Evolutionary conservation across 2,797 vertebrate genomes (phyloP).

Genomic region (Schizopygopsis pylzovi): DNA sequence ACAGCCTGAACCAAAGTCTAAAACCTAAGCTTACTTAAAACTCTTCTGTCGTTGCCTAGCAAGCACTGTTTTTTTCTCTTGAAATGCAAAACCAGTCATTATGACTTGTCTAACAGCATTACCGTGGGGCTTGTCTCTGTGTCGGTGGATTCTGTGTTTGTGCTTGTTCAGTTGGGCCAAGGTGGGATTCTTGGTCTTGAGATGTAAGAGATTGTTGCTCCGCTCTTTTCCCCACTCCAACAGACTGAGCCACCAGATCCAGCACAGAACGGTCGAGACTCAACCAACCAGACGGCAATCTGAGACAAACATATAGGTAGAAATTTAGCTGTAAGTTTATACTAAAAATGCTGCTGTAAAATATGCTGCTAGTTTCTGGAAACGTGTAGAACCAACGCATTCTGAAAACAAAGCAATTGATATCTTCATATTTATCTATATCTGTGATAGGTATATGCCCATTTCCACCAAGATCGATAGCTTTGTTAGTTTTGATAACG

Average conservation of each 20-base stretch:
- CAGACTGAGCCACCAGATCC: constrained; percentile 86
- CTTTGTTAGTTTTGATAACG: not conserved
- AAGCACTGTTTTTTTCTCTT: not conserved
- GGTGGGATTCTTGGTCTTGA: constrained; percentile 37
- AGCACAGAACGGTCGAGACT: constrained; percentile 89
- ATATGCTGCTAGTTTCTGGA: not conserved
- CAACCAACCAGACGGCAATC: constrained; percentile 93
- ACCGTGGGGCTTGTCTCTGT: constrained; percentile 53
- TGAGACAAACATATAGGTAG: constrained; percentile 59
- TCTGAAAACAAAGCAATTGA: not conserved
- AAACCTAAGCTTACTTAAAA: not conserved
- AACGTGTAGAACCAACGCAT: not conserved
- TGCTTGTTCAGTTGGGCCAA: constrained; percentile 33
- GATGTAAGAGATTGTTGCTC: constrained; percentile 61
- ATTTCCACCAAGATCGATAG: not conserved
- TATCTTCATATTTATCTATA: not conserved
- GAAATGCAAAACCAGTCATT: not conserved
- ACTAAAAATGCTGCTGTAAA: not conserved
- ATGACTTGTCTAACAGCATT: constrained; percentile 15
- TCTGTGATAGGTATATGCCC: not conserved
- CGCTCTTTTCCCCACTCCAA: constrained; percentile 81
- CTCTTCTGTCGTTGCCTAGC: not conserved
- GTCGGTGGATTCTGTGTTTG: constrained; percentile 31
- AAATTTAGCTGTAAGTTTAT: not conserved
- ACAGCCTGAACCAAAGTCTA: not conserved